These are phyloP conservation scores for Anhinga anhinga DNA, from an alignment of 2,113 vertebrate genomes.

Conservation along the genomic window DNA sequence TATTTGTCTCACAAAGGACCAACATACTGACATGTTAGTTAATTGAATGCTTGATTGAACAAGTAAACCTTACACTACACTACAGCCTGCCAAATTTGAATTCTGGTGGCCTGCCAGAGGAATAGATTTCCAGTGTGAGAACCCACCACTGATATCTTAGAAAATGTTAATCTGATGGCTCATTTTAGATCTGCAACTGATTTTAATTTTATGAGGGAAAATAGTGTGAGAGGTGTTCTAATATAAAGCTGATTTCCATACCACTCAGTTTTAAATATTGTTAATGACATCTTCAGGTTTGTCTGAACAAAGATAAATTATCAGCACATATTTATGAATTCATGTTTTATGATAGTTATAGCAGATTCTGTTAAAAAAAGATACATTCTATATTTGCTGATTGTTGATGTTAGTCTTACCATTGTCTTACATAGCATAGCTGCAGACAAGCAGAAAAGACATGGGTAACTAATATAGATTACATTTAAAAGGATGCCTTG, in stretches of 20 bases:
- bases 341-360: neutral
- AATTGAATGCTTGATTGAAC: slow-evolving; percentile 66
- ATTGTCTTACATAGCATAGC: neutral
- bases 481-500: neutral
- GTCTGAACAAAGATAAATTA: neutral
- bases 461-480: neutral
- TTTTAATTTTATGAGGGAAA: neutral
- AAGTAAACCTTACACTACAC: slow-evolving; percentile 35
- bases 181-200: neutral
- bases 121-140: slow-evolving; percentile 7
- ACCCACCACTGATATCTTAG: neutral
- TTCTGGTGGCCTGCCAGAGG: slow-evolving; percentile 34
- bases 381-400: neutral
- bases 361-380: neutral
- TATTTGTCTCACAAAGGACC: slow-evolving; percentile 59
- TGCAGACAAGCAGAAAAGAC: neutral
- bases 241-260: neutral
- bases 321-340: neutral
- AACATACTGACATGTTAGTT: slow-evolving; percentile 44
- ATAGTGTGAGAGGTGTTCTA: neutral
- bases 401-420: neutral
- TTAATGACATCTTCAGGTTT: neutral
- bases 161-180: neutral
- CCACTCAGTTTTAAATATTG: neutral
- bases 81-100: slow-evolving; percentile 47